Conservation (phyloP, 2,797 vertebrate genomes). For the Myotis myotis region DNA sequence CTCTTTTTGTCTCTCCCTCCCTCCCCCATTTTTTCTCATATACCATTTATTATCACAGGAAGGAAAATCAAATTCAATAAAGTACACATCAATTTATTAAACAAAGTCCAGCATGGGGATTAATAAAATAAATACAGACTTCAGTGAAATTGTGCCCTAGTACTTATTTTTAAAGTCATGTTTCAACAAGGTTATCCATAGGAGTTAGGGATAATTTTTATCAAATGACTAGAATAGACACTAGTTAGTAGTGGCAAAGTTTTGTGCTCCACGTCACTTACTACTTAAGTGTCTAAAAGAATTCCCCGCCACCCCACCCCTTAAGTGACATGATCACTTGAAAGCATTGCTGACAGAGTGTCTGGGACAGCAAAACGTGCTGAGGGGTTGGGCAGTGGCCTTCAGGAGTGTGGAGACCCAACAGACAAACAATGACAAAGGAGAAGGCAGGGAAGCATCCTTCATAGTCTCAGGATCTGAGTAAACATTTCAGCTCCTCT, state of each 20-base stretch:
- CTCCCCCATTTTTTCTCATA: not conserved
- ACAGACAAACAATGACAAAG: not conserved
- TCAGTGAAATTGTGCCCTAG: not conserved
- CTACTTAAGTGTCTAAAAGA: not conserved
- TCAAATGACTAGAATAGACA: not conserved
- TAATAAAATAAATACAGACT: constrained; percentile 22
- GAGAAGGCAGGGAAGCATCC: not conserved
- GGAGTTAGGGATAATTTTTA: not conserved
- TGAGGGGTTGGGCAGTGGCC: not conserved
- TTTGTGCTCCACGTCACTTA: not conserved
- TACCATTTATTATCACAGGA: constrained; percentile 20
- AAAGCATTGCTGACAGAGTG: not conserved
- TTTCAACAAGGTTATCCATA: constrained; percentile 13
- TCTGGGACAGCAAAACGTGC: not conserved
- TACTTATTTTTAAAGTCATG: not conserved
- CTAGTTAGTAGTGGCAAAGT: not conserved
- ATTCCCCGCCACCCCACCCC: not conserved
- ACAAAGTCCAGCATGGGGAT: not conserved
- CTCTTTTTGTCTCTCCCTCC: not conserved
- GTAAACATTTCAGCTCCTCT: rapidly evolving
- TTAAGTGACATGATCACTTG: not conserved
- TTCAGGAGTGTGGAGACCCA: not conserved
- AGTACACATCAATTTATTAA: constrained; percentile 15
- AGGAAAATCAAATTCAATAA: constrained; percentile 40
- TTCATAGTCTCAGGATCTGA: no score